Base-by-base conservation (phyloP, 1,140 invertebrate species). In the Drusus annulatus region DNA sequence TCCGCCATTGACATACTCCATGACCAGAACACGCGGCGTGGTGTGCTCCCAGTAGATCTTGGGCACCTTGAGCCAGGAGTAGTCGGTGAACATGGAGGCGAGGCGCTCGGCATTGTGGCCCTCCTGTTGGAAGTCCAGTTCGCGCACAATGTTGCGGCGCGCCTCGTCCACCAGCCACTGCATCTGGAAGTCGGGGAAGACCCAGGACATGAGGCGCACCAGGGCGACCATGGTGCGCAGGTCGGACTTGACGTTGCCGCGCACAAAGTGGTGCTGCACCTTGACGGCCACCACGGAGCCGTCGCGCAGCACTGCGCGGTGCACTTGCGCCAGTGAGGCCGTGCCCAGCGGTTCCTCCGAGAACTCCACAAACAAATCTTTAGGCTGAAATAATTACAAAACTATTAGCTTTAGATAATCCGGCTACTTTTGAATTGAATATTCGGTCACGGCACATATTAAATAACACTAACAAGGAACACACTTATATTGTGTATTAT, bases 131-230 rank as follows among this genome's bases (percentile, higher is more conserved):
- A 99, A 99, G 89, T 99, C 93, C 77, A 99, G 89, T 89, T 99
- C 98, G 83, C 93, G 90, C 0, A 96, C 95, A 74, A 99, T 93
- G 90, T 99, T 99, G 85, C 94, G 96, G 85, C 97, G 98, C 0
- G 96, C 98, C 90, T 98, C 97, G 84, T 98, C 96, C 13, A 98
- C 96, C 13, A 99, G 90, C 98, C 98, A 99, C 84, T 97, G 78
- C 86, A 99, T 97, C 89, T 97, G 94, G 85, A 99, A 99, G 80
- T 99, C 97, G 10, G 98, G 98, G 88, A 99, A 99, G 4, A 98
- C 88, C 89, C 92, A 94, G 0, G 94, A 94, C 78, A 98, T 95
- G 7, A 95, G 88, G 83, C 93, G 94, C 0, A 98, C 95, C 15
- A 99, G 90, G 65, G 95, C 91, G 86, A 98, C 96, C 97, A 99